Base-by-base conservation (phyloP, 2,113 vertebrate species). In the Micromys minutus region DNA sequence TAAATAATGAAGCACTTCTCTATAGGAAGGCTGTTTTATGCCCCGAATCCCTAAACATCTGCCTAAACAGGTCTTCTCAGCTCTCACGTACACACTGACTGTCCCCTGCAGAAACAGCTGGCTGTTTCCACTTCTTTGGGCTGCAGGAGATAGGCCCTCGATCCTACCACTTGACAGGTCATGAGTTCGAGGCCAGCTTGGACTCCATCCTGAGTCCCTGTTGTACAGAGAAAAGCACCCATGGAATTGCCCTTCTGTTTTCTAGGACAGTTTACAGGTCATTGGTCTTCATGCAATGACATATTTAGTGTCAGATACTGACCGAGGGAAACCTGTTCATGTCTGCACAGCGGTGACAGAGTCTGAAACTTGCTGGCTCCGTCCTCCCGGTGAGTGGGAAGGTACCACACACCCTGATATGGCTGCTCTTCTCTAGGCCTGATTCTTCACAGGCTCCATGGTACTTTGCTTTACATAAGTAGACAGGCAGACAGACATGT, bases 401-500 rank as follows among this genome's bases (percentile, higher is more conserved):
- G 65, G 47, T 2, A 8, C 21, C 17, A 7, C 7, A 0, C 8
- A 10, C 50, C 3, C 55, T 61, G 57, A 61, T n/a, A 75, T 26
- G 6, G 0, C 22, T 65, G 8, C 4, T 50, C 3, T 67, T 50
- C 59, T 34, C 22, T 31, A 45, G 81, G 42, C 39, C 47, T n/a
- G 0, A 22, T 42, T 55, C 15, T 17, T 19, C n/a, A 55, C 63
- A 31, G 39, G 42, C 17, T 0, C 69, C 45, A 21, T 16, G 65
- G 19, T 85, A 31, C 47, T 13, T 59, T 24, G 45, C 55, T 39
- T 81, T 59, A 24, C 57, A n/a, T 15, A 55, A 22, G 29, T 21
- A 16, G 4, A 1, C 3, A 9, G 0, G 34, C 5, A 16, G 31
- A 52, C 50, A 52, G 2, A 24, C 61, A 24, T 4, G 0, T 2